A percentile compares a stretch with the other conserved stretches of the same genome.
Conservation (phyloP, 2,797 vertebrate species). For the Buphagus erythrorhynchus region DNA sequence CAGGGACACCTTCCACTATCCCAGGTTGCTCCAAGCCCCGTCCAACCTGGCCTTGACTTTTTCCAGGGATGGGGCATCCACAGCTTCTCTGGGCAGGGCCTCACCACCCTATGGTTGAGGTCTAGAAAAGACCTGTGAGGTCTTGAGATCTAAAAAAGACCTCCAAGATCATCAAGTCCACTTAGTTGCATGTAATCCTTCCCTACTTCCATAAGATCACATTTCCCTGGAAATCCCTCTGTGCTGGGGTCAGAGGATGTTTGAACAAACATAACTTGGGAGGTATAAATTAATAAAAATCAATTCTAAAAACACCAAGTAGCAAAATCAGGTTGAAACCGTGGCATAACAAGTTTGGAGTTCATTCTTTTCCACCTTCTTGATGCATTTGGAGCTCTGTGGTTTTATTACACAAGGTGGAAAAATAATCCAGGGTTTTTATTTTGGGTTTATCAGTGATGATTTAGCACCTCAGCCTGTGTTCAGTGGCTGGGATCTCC, state of each 20-base stretch:
- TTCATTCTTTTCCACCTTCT: neutral
- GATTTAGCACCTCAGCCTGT: neutral
- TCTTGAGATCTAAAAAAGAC: neutral
- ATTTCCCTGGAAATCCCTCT: neutral
- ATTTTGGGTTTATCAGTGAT: neutral
- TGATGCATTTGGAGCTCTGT: accelerated
- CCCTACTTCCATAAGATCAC: neutral
- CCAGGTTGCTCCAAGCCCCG: neutral
- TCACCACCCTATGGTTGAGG: accelerated
- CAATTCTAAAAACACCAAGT: neutral
- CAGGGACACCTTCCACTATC: neutral
- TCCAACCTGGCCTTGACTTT: neutral
- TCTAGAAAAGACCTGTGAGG: neutral
- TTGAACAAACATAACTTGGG: neutral
- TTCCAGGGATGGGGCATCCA: neutral
- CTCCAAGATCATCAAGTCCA: neutral
- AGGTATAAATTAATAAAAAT: neutral
- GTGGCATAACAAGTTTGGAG: neutral
- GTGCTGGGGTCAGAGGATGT: accelerated
- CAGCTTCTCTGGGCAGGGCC: neutral
- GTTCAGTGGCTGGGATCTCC: neutral
- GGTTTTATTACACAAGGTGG: neutral
- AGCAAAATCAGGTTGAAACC: neutral
- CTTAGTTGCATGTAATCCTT: neutral
- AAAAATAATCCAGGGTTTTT: neutral